A percentile compares a stretch with the other conserved stretches of the same genome.
phyloP scores from a whole-genome alignment of 2,888 invertebrate species.

The Archaeoteleia sp. region DNA sequence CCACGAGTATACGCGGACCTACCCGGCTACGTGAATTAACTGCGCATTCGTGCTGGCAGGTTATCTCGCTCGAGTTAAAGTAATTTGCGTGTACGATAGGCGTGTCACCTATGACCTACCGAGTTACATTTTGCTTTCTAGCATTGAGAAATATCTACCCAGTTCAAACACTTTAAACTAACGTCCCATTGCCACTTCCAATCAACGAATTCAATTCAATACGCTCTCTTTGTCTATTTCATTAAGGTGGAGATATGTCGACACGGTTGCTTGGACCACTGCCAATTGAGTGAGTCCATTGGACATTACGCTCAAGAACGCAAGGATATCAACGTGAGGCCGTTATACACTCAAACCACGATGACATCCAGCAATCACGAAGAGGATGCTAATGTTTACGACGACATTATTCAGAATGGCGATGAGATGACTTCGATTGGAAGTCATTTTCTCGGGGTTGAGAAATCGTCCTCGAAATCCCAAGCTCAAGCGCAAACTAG shows the following conservation, averaged over 20 bases:
- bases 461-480: constrained; percentile 70
- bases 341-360: constrained; percentile 70
- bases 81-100: constrained; percentile 37
- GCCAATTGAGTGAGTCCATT: constrained; percentile 82
- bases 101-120: constrained; percentile 20
- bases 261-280: constrained; percentile 93
- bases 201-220: constrained; percentile 16
- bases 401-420: constrained; percentile 80
- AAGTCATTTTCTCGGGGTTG: constrained; percentile 74
- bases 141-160: constrained; percentile 67
- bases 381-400: constrained; percentile 77
- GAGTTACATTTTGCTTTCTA: constrained; percentile 1
- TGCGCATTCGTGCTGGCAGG: constrained; percentile 27
- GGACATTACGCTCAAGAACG: constrained; percentile 77
- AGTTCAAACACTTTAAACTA: constrained; percentile 92
- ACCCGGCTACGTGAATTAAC: constrained; percentile 35
- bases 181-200: constrained; percentile 88
- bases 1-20: constrained; percentile 33
- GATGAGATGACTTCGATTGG: constrained; percentile 74
- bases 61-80: constrained; percentile 34
- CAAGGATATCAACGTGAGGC: constrained; percentile 73
- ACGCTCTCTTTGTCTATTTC: constrained; percentile 11
- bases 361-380: constrained; percentile 69
- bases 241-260: constrained; percentile 88
- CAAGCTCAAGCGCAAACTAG: constrained; percentile 71